Percentiles rank a stretch among this genome's conserved stretches.
Evolutionary conservation across 23 tunicate species (phyloP).

Genomic region (Styela plicata): DNA sequence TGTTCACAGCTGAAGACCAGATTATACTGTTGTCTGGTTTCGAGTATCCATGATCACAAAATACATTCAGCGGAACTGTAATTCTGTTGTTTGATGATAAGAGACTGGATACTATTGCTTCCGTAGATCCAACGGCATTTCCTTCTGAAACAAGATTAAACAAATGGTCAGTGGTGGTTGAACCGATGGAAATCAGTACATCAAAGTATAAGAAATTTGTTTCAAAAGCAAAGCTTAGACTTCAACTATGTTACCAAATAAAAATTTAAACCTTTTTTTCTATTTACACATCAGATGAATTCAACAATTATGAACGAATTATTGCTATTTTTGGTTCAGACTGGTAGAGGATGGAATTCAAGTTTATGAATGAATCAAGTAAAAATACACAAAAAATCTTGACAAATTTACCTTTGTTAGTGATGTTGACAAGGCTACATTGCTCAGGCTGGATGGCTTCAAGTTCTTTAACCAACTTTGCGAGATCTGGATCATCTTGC

Average conservation of each 20-base stretch:
- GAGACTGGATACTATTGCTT: background rate
- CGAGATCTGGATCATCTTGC: slow-evolving; percentile 57
- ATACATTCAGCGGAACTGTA: background rate
- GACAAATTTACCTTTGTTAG: background rate
- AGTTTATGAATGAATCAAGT: background rate
- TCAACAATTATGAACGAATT: too few species aligned
- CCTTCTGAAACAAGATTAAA: slow-evolving; percentile 28
- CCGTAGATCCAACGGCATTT: slow-evolving; percentile 67
- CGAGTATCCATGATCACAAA: slow-evolving; percentile 70
- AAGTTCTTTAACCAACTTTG: slow-evolving; percentile 67
- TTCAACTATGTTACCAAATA: too few species aligned
- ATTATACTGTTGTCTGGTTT: slow-evolving; percentile 31
- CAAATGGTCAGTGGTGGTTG: too few species aligned
- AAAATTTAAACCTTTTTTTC: too few species aligned
- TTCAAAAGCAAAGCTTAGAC: too few species aligned
- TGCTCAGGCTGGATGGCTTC: slow-evolving; percentile 26
- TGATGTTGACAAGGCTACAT: background rate
- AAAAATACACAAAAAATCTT: background rate
- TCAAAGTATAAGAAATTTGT: too few species aligned
- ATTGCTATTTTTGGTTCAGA: too few species aligned
- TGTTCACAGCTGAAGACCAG: background rate
- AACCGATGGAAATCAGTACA: too few species aligned
- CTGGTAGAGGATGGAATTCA: background rate
- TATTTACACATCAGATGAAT: too few species aligned
- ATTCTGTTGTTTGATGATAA: background rate